Base-by-base conservation (phyloP, 2,113 vertebrate species). In the Zapus hudsonius region DNA sequence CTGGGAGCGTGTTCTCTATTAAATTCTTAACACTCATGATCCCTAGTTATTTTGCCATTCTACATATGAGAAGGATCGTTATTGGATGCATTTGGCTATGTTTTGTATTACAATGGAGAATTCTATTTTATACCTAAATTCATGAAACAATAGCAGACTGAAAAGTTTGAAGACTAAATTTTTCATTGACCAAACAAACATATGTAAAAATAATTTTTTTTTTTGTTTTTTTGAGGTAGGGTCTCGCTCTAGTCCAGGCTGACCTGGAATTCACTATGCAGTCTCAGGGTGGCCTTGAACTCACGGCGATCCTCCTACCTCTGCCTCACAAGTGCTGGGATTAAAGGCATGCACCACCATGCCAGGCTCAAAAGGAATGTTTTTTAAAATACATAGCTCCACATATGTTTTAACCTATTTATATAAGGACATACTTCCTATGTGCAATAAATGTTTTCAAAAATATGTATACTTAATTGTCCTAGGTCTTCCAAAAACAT, bases 391-490 rank as follows among this genome's bases (percentile, higher is more conserved):
- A 72, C 42, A 85, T 44, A 15, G 17, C 70, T 83, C 63, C 67
- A 66, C 11, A 89, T 40, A 61, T 23, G 20, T n/a, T 15, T 0
- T 11, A 23, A 44, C 44, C 76, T 33, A 69, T 90, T 64, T 92
- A 59, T 47, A 92, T 75, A 40, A 2, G 15, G 12, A 8, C 12
- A 75, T 47, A 16, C 31, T 84, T 89, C 36, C 31, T 72, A 44
- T 82, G 36, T 3, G 31, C 36, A 84, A 69, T 74, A 73, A 92
- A 81, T 78, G 74, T 72, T 91, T 67, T 19, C 4, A 83, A 61
- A 87, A 63, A 61, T 79, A 59, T 89, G 73, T 93, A 44, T 87
- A 42, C 38, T 83, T 61, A 89, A 90, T 66, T 89, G 75, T 12
- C 2, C 29, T 9, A 12, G 57, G 47, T 76, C 13, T 36, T 88